Base-by-base conservation (phyloP, 2,888 invertebrate genomes). In the Chrysina gloriosa region DNA sequence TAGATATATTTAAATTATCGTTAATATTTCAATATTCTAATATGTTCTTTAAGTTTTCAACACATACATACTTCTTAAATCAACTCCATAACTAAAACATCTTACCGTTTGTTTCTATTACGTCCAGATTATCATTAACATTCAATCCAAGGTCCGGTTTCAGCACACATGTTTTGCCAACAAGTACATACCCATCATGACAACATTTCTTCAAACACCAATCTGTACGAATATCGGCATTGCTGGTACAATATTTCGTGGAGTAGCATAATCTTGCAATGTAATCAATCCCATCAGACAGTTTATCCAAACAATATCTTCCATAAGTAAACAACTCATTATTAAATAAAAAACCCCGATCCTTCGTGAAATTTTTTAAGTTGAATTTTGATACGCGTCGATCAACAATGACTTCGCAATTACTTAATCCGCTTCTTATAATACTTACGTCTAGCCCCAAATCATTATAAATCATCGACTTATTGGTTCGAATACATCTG, bases 181-280 rank as follows among this genome's bases (percentile, higher is more conserved):
- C 79, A 68, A 80, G 87, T 74, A 87, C 85, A 42, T 86, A 75
- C 9, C 87, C 88, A 23, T 86, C 80, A 1, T 85, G 85, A 74
- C 88, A 88, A 72, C 88, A 88, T 75, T 88, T 88, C 65, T 83
- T 84, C 2, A 87, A 70, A 71, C 87, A 86, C 67, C 74, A 73
- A 14, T 72, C 74, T 25, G 16, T 29, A 9, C 16, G 21, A 7
- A 23, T 16, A 11, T 58, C 61, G 23, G 2, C 6, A 21, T 47
- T 6, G 23, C 31, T 45, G 11, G 42, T 66, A 16, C 69, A 69
- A 54, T 75, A 69, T 3, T 74, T 68, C 14, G 70, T 69, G 7
- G 34, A n/a, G 29, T 69, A 61, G 63, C 80, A 80, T 39, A 74
- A 63, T 63, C 79, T 75, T 19, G 77, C 67, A 6, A 77, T 69